Base-by-base conservation (phyloP, 2,888 invertebrate species). In the Aplocera efformata region DNA sequence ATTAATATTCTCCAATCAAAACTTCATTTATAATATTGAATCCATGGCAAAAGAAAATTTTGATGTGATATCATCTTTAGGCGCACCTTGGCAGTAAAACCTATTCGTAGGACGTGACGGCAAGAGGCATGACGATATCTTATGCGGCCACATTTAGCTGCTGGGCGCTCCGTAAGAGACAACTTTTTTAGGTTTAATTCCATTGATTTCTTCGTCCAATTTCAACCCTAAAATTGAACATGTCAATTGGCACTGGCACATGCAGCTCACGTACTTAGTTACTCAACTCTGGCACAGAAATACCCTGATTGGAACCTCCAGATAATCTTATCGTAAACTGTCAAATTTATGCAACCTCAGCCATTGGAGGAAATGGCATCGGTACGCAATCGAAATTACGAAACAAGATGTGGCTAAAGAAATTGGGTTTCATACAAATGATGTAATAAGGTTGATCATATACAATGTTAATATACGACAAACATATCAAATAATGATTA, bases 241-340 rank as follows among this genome's bases (percentile, higher is more conserved):
- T 75, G 80, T 74, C 79, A 79, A 79, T 78, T 78, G 75, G 65
- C 63, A 58, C 60, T 23, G 47, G 58, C 67, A 65, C 58, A 83
- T 77, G 77, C 80, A 55, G 65, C 68, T 74, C 83, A 83, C 82
- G 84, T 82, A 65, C 65, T 63, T 67, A 67, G 79, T 80, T 77
- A 74, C 75, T 76, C 75, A 78, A 79, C 79, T 72, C 62, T 68
- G 71, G 56, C 68, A 64, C 55, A 50, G 71, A 69, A 62, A 61
- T 59, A 58, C 53, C 58, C 59, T 54, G 55, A 60, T 62, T 53
- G 54, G 42, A 44, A 48, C 44, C 42, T 56, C 63, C 65, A 56
- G 69, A 72, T 68, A 64, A 54, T 44, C 29, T 52, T 63, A 43
- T 50, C 48, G 25, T 17, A 17, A 36, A 44, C 35, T 36, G 29